These are phyloP conservation scores for Prosapia bicincta DNA, from an alignment of 2,888 invertebrate genomes.

Conservation along the genomic window DNA sequence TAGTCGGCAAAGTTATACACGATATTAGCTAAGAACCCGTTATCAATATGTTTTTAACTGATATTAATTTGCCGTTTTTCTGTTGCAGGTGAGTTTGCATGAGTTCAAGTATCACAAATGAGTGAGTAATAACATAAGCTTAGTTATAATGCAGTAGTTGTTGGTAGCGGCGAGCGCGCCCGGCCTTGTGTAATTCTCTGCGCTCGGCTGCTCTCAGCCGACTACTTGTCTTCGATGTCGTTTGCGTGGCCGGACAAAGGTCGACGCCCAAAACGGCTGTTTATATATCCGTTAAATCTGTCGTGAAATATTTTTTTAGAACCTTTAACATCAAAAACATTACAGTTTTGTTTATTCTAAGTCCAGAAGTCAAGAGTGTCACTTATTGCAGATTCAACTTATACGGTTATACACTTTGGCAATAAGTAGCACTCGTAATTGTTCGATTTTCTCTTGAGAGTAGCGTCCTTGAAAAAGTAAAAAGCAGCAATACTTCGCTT, in stretches of 20 bases:
- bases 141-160: background rate
- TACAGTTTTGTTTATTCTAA: too few relatives aligned
- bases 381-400: too few relatives aligned
- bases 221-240: background rate
- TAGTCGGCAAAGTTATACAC: too few relatives aligned
- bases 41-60: background rate
- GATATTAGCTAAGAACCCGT: too few relatives aligned
- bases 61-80: background rate
- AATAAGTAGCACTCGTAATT: too few relatives aligned
- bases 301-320: background rate
- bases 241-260: background rate
- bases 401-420: too few relatives aligned
- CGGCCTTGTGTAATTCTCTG: background rate
- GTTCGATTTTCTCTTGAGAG: too few relatives aligned
- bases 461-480: too few relatives aligned
- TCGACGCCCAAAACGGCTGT: background rate
- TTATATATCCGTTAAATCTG: background rate
- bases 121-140: background rate
- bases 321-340: too few relatives aligned
- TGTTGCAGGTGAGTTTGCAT: background rate
- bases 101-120: background rate
- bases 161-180: background rate
- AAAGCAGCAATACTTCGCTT: too few relatives aligned
- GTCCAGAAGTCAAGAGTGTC: too few relatives aligned
- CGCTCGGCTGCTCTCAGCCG: background rate